phyloP scores from a whole-genome alignment of 1,140 invertebrate genomes.

The Trichonephila inaurata region DNA sequence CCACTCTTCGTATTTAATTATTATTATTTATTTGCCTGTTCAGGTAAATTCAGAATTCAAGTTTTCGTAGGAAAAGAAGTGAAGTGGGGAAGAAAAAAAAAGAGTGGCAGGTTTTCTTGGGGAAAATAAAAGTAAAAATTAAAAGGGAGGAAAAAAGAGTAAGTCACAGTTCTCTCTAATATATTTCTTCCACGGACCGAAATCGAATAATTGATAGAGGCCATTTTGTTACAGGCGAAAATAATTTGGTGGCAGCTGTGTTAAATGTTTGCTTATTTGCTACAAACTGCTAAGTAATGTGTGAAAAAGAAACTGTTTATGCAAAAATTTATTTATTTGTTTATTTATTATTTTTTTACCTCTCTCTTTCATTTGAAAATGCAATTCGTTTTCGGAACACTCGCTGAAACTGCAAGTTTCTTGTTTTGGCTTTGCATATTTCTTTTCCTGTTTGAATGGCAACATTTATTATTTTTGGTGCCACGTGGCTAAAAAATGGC shows the following conservation, averaged over 20 bases:
- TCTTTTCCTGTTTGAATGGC: too few species aligned
- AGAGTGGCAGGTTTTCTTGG: neutral
- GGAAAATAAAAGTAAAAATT: neutral
- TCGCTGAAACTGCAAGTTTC: slow-evolving; percentile 5
- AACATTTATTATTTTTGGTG: too few species aligned
- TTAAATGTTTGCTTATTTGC: slow-evolving; percentile 31
- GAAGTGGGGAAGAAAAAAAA: neutral
- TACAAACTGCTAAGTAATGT: slow-evolving; percentile 2
- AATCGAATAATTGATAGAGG: slow-evolving; percentile 52
- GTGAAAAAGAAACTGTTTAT: slow-evolving; percentile 16
- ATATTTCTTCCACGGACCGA: neutral
- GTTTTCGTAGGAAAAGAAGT: neutral
- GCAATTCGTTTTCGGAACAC: neutral
- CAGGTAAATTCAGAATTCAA: neutral
- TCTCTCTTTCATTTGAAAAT: neutral
- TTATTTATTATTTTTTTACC: neutral
- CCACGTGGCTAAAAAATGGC: too few species aligned
- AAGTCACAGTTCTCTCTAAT: neutral
- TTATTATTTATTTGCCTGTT: slow-evolving; percentile 44
- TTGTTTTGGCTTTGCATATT: neutral
- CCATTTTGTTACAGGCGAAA: slow-evolving; percentile 5
- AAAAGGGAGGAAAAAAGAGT: neutral
- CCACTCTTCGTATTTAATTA: neutral
- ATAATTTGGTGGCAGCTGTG: slow-evolving; percentile 28
- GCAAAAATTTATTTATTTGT: neutral